Evolutionary conservation across 2,797 vertebrate species (phyloP), one percentile per base, ranked within the genome.

Genomic region (Prunella strophiata): DNA sequence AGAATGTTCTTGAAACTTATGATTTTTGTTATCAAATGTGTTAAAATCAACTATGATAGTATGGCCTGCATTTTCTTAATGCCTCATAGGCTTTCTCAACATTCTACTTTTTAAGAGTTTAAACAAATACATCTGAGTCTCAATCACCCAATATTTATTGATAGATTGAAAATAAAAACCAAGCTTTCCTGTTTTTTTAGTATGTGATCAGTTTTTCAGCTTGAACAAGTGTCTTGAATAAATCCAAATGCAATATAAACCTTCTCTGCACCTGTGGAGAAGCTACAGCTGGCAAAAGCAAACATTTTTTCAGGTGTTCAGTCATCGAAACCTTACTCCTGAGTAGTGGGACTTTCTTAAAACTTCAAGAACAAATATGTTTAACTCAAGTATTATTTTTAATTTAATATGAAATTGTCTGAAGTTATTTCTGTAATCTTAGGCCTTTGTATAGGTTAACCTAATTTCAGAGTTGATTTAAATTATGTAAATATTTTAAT

Each of bases 251-350:
- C 58, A 91, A 42, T 72, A 88, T 74, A 93, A 83, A 3, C 15
- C 45, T 43, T 68, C 71, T 91, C 51, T 92, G 71, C 86, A 96
- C 93, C 84, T 95, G 94, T 47, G n/a, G 63, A 94, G 74, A 94
- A 93, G 45, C 10, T 96, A 75, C 93, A 94, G 76, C 77, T 95
- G 90, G 80, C 71, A 94, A 93, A 95, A 82, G 51, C 34, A 94
- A 95, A 95, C 71, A 87, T 94, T 96, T 84, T 96, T 87, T 36
- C 93, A 94, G 90, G 90, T 95, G 93, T 89, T 91, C 84, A 71
- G 67, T 82, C 55, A 85, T 25, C 0, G 1, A 25, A 67, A 94
- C 70, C 83, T 58, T 84, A 72, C 27, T 88, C 20, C 45, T 82
- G 80, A 89, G 57, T 73, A 43, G n/a, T 73, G 57, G 30, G 21